Percentiles rank a stretch among this genome's conserved stretches.
Evolutionary conservation across 2,888 invertebrate species (phyloP).

Genomic region (Bibio marci): DNA sequence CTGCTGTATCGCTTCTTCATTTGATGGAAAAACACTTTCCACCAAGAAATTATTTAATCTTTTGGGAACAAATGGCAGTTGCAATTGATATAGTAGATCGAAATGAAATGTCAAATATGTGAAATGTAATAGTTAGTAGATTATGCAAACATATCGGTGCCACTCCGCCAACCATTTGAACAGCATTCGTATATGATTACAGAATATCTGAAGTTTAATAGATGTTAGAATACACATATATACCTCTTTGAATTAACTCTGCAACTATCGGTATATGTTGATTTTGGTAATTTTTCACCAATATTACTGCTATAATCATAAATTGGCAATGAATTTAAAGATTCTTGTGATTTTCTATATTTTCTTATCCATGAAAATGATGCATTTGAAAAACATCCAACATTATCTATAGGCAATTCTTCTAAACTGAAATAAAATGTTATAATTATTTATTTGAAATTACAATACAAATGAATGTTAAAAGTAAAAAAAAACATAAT

Average conservation of each 20-base stretch:
- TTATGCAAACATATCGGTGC: no score
- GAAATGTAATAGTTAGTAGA: no score
- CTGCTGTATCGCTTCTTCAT: no score
- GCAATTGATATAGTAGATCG: no score
- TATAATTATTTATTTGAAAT: background rate
- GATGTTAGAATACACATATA: no score
- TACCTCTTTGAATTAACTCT: slow-evolving; percentile 7
- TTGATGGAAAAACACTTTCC: no score
- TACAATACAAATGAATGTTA: background rate
- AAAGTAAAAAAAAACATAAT: background rate
- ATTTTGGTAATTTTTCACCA: slow-evolving; percentile 2
- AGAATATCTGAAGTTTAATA: no score
- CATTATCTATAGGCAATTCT: slow-evolving; percentile 7
- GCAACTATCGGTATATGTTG: slow-evolving; percentile 6
- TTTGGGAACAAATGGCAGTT: no score
- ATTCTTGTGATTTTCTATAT: background rate
- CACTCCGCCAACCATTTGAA: no score
- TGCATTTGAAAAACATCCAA: slow-evolving; percentile 8
- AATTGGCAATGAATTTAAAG: background rate
- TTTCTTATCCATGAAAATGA: slow-evolving; percentile 8
- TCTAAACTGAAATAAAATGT: slow-evolving; percentile 1
- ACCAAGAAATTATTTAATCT: no score
- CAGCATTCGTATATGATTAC: no score
- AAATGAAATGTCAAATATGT: no score
- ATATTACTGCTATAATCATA: background rate